phyloP scores from a whole-genome alignment of 2,797 vertebrate genomes.

The Peromyscus eremicus region DNA sequence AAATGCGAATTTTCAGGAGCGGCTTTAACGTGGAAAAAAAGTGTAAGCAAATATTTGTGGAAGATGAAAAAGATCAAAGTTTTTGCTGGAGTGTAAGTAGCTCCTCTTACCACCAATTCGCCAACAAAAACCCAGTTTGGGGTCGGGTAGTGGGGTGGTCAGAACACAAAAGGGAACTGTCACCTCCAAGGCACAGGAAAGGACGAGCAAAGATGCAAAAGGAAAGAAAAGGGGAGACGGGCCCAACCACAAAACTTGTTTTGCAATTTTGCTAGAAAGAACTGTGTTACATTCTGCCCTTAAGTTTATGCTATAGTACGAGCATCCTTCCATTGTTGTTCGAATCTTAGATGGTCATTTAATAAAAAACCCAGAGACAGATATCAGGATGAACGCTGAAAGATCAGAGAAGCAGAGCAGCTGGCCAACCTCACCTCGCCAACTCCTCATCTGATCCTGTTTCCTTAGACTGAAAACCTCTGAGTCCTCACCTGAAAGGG shows the following conservation, averaged over 20 bases:
- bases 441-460: no score
- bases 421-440: no score
- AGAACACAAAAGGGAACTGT: not conserved
- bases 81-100: constrained; percentile 16
- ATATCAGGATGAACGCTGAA: no score
- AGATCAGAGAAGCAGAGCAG: no score
- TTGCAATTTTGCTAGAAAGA: constrained; percentile 18
- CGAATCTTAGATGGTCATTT: no score
- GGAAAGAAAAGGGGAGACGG: not conserved
- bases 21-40: not conserved
- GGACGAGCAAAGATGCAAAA: not conserved
- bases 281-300: not conserved
- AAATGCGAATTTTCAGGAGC: constrained; percentile 18
- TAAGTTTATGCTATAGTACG: not conserved
- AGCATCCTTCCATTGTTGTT: not conserved
- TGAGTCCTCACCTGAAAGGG: no score
- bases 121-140: not conserved
- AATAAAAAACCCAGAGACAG: no score
- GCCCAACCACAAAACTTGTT: not conserved
- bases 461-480: no score
- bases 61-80: not conserved
- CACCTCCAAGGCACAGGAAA: not conserved
- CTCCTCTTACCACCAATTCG: not conserved
- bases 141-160: not conserved
- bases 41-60: constrained; percentile 7